These are phyloP conservation scores for Carterocephalus palaemon DNA, from an alignment of 2,888 invertebrate species.

Conservation along the genomic window DNA sequence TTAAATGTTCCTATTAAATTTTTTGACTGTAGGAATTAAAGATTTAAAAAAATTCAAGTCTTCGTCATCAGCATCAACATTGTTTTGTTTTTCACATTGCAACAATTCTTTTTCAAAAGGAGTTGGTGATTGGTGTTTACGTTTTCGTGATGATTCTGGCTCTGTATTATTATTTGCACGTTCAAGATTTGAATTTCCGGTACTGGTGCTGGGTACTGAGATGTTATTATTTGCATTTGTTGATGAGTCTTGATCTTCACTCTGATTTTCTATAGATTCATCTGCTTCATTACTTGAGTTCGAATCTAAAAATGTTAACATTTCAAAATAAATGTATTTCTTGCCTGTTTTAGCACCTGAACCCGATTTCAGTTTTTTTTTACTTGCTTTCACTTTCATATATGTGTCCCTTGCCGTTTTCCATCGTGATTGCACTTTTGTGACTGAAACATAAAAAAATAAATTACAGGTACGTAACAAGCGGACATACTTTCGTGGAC, in stretches of 20 bases:
- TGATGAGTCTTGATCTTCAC: constrained; percentile 2
- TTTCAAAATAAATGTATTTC: constrained; percentile 31
- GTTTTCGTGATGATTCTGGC: constrained; percentile 32
- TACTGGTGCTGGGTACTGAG: constrained; percentile 6
- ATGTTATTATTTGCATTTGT: constrained; percentile 3
- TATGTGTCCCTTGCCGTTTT: constrained; percentile 34
- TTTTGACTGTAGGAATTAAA: constrained; percentile 32
- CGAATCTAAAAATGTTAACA: constrained; percentile 32
- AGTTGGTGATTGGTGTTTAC: constrained; percentile 33
- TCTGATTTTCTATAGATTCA: constrained; percentile 27
- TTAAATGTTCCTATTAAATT: constrained; percentile 32
- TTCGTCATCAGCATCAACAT: constrained; percentile 31
- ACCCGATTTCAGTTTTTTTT: constrained; percentile 33
- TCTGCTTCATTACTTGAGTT: constrained; percentile 29
- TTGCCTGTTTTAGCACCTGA: constrained; percentile 32
- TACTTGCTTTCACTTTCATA: constrained; percentile 31
- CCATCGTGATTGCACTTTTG: constrained; percentile 30
- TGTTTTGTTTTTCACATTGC: constrained; percentile 32
- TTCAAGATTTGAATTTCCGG: constrained; percentile 25
- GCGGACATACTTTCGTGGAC: constrained; percentile 35
- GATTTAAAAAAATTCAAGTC: constrained; percentile 35
- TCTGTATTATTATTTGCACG: no score
- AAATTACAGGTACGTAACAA: constrained; percentile 32
- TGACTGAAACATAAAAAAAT: constrained; percentile 18
- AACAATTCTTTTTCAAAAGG: constrained; percentile 33